These are phyloP conservation scores for Anguilla marmorata DNA, from an alignment of 2,797 vertebrate species.

Conservation along the genomic window DNA sequence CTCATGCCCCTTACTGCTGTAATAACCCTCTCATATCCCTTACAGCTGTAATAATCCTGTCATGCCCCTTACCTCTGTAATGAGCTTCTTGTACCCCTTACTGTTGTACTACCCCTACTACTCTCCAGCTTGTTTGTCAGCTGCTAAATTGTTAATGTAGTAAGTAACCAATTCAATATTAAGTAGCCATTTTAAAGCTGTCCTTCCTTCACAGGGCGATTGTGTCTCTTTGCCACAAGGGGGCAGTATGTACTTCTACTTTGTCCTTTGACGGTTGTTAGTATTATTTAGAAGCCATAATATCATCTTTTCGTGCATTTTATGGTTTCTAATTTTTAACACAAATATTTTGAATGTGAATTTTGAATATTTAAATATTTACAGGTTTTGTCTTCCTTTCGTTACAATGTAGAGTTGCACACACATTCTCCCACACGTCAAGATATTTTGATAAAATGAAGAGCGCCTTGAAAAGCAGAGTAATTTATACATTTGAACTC, in stretches of 20 bases:
- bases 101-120: too few species aligned
- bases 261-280: background rate
- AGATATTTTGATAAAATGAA: background rate
- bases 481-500: background rate
- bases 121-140: too few species aligned
- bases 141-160: too few species aligned
- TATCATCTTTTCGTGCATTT: too few species aligned
- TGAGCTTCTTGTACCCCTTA: too few species aligned
- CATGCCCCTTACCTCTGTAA: too few species aligned
- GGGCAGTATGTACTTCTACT: background rate
- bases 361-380: background rate
- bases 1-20: too few species aligned
- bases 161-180: too few species aligned
- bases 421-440: background rate
- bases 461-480: background rate
- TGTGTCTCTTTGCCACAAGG: background rate
- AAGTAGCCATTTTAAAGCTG: background rate
- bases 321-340: too few species aligned
- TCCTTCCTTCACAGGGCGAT: background rate
- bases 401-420: too few species aligned
- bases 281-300: background rate
- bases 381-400: background rate
- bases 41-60: too few species aligned
- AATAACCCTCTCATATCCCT: too few species aligned
- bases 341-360: background rate